Percentiles rank a stretch among this genome's conserved stretches.
These are phyloP conservation scores for Amiota minor DNA, from an alignment of 2,888 invertebrate genomes.

Conservation along the genomic window DNA sequence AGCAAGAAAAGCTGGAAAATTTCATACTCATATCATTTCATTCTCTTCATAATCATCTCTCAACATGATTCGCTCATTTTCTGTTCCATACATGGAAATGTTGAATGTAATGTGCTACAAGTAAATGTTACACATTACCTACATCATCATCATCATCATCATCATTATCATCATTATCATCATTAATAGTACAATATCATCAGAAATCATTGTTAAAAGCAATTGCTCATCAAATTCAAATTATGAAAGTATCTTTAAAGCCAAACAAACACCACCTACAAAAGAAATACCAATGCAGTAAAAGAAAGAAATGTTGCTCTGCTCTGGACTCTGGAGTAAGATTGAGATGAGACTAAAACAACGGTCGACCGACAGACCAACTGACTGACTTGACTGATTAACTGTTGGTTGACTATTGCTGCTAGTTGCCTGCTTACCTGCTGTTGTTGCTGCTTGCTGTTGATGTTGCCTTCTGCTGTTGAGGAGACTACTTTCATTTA, in stretches of 20 bases:
- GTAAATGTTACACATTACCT: conserved; percentile 11
- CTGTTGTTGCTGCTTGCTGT: conserved; percentile 36
- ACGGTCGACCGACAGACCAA: too few species aligned
- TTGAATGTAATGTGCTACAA: conserved; percentile 5
- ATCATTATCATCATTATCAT: neutral
- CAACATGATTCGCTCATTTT: neutral
- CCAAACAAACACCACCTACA: neutral
- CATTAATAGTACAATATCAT: neutral
- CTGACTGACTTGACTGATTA: too few species aligned
- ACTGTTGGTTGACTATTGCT: too few species aligned
- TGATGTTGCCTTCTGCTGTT: conserved; percentile 47
- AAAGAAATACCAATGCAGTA: neutral
- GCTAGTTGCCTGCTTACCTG: neutral
- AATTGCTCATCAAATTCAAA: conserved; percentile 8
- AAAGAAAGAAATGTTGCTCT: conserved; percentile 6
- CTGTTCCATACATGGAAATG: neutral
- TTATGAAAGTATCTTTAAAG: neutral
- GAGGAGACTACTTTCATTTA: conserved; percentile 42
- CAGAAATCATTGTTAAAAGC: neutral
- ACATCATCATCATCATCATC: neutral
- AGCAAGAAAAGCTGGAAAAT: conserved; percentile 13
- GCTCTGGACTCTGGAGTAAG: neutral
- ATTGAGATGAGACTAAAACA: too few species aligned
- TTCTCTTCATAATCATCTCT: neutral
- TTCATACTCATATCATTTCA: neutral